phyloP scores from a whole-genome alignment of 2,113 vertebrate species.

The Kryptolebias marmoratus region DNA sequence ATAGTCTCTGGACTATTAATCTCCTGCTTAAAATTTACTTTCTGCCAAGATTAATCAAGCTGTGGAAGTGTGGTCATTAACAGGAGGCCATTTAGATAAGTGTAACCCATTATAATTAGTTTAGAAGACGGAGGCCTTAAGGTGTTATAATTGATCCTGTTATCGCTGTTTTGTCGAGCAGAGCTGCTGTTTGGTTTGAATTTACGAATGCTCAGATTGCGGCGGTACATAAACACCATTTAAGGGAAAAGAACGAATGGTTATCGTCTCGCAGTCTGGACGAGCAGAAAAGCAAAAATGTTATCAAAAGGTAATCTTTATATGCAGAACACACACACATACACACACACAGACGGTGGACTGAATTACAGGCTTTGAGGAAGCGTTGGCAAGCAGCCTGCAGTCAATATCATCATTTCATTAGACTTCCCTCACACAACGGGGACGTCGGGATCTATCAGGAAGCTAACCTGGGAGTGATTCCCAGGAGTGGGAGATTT shows the following conservation, averaged over 20 bases:
- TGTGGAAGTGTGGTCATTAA: slow-evolving; percentile 54
- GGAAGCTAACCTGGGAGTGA: slow-evolving; percentile 74
- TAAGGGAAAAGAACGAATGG: neutral
- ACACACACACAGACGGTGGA: no score
- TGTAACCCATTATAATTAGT: slow-evolving; percentile 67
- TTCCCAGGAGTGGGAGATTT: slow-evolving; percentile 64
- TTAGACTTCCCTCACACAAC: slow-evolving; percentile 72
- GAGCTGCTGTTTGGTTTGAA: slow-evolving; percentile 15
- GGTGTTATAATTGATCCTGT: slow-evolving; percentile 47
- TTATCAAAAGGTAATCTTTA: neutral
- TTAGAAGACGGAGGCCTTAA: slow-evolving; percentile 47
- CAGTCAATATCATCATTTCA: slow-evolving; percentile 78
- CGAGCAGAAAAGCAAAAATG: neutral
- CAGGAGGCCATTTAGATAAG: slow-evolving; percentile 68
- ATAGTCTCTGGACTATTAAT: slow-evolving; percentile 60
- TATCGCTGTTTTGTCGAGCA: slow-evolving; percentile 39
- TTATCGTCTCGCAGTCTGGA: neutral
- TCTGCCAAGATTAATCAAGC: slow-evolving; percentile 62
- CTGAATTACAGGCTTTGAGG: neutral
- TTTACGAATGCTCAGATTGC: slow-evolving; percentile 11
- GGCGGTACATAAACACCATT: slow-evolving; percentile 1
- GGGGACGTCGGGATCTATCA: slow-evolving; percentile 74
- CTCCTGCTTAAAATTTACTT: slow-evolving; percentile 46
- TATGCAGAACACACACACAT: no score
- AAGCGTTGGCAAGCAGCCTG: slow-evolving; percentile 43